A percentile compares a stretch with the other conserved stretches of the same genome.
Evolutionary conservation across 2,797 vertebrate genomes (phyloP).

Genomic region (Sebastes itinus): DNA sequence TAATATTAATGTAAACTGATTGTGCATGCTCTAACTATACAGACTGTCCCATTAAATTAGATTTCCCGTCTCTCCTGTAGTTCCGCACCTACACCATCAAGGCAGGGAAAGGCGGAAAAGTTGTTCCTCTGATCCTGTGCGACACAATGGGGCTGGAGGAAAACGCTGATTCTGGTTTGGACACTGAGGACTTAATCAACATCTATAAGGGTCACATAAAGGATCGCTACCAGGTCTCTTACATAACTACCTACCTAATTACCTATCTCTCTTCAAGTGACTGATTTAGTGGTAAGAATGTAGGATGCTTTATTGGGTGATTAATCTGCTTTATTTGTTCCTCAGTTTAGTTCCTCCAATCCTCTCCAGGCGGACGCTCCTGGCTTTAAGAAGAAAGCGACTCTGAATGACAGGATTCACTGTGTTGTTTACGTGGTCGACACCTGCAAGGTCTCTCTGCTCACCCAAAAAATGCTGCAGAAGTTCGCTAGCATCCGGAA

Average conservation of each 20-base stretch:
- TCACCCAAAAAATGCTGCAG: conserved; percentile 60
- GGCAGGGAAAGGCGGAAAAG: conserved; percentile 35
- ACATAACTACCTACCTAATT: not conserved
- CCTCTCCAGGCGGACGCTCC: conserved; percentile 49
- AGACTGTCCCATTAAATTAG: not conserved
- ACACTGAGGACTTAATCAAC: conserved; percentile 70
- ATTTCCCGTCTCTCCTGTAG: conserved; percentile 45
- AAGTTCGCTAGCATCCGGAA: conserved; percentile 68
- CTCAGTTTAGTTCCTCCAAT: conserved; percentile 64
- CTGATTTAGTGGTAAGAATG: not conserved
- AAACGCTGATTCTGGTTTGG: conserved; percentile 60
- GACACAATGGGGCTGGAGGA: conserved; percentile 84
- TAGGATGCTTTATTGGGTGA: not conserved
- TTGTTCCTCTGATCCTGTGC: conserved; percentile 74
- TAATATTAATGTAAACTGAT: not conserved
- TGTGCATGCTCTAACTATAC: not conserved
- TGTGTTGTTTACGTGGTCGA: conserved; percentile 76
- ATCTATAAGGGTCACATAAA: conserved; percentile 76
- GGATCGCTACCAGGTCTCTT: conserved; percentile 66
- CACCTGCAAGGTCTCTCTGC: conserved; percentile 59
- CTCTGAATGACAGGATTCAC: conserved; percentile 70
- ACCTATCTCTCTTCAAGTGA: too few relatives aligned
- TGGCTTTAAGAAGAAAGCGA: conserved; percentile 38
- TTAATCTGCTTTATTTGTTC: not conserved
- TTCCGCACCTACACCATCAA: conserved; percentile 76